These are phyloP conservation scores for Sarcophaga subvicina DNA, from an alignment of 2,888 invertebrate species.

Conservation along the genomic window DNA sequence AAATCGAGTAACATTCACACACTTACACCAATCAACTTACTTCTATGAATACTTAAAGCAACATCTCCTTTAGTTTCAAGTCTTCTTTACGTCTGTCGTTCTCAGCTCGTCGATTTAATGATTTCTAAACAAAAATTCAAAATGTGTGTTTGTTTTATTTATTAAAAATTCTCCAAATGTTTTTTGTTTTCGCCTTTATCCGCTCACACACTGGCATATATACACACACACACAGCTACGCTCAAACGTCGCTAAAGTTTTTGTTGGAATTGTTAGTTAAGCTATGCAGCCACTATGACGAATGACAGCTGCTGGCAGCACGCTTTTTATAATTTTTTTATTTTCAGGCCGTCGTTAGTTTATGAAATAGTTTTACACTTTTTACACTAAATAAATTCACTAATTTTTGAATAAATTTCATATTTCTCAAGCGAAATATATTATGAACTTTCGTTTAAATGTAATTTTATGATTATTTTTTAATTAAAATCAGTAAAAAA, in stretches of 20 bases:
- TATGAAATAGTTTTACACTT: conserved; percentile 15
- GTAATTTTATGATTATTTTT: conserved; percentile 1
- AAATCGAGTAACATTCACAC: conserved; percentile 26
- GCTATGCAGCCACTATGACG: conserved; percentile 62
- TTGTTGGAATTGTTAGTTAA: conserved; percentile 37
- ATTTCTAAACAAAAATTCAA: conserved; percentile 53
- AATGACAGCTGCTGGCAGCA: conserved; percentile 67
- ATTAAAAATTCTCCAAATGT: conserved; percentile 46
- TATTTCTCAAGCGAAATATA: not conserved
- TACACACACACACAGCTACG: conserved; percentile 13
- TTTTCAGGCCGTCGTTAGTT: conserved; percentile 8
- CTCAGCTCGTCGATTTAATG: conserved; percentile 30
- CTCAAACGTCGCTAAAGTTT: not conserved
- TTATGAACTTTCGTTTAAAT: conserved; percentile 9
- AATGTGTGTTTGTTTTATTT: conserved; percentile 49
- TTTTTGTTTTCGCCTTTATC: conserved; percentile 31
- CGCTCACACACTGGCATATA: conserved; percentile 18
- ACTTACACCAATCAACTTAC: conserved; percentile 17
- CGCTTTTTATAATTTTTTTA: conserved; percentile 50
- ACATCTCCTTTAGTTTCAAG: conserved; percentile 44
- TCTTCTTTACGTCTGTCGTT: not conserved
- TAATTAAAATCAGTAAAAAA: conserved; percentile 7
- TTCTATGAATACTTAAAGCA: conserved; percentile 21
- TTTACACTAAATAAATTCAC: not conserved
- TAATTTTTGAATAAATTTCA: conserved; percentile 20